phyloP scores from a whole-genome alignment of 2,888 invertebrate species.

The Epistrophe grossulariae region DNA sequence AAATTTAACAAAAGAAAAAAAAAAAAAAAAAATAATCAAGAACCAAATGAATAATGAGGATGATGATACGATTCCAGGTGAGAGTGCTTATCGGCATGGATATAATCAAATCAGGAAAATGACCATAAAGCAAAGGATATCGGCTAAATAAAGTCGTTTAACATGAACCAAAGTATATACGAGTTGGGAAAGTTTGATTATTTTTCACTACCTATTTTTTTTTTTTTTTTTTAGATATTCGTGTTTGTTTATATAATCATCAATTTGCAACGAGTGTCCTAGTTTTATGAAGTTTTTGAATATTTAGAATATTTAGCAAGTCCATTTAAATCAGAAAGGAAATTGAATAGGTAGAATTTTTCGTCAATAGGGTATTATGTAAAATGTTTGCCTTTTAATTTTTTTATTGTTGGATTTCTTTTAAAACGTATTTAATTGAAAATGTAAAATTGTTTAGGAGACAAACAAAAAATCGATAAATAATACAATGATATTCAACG shows the following conservation, averaged over 20 bases:
- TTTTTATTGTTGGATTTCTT: neutral
- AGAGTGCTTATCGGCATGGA: slow-evolving; percentile 62
- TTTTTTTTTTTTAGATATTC: neutral
- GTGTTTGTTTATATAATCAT: neutral
- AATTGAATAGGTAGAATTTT: neutral
- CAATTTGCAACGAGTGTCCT: neutral
- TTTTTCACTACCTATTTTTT: neutral
- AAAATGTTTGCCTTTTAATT: neutral
- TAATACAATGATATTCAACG: no score
- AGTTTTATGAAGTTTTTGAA: slow-evolving; percentile 14
- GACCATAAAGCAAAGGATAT: slow-evolving; percentile 45
- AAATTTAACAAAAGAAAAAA: slow-evolving; percentile 32
- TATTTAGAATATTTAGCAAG: neutral
- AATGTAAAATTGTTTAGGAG: no score
- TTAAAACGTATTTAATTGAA: no score
- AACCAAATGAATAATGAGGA: slow-evolving; percentile 72
- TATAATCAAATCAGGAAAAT: slow-evolving; percentile 72
- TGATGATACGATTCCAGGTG: slow-evolving; percentile 63
- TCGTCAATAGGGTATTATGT: neutral
- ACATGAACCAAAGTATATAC: neutral
- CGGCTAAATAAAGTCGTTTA: neutral
- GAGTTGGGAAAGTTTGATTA: neutral
- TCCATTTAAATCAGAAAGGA: neutral
- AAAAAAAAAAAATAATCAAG: slow-evolving; percentile 13
- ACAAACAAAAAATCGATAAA: no score